Evolutionary conservation across 1,140 invertebrate species (phyloP).

Genomic region (Thalassaphorura encarpata): DNA sequence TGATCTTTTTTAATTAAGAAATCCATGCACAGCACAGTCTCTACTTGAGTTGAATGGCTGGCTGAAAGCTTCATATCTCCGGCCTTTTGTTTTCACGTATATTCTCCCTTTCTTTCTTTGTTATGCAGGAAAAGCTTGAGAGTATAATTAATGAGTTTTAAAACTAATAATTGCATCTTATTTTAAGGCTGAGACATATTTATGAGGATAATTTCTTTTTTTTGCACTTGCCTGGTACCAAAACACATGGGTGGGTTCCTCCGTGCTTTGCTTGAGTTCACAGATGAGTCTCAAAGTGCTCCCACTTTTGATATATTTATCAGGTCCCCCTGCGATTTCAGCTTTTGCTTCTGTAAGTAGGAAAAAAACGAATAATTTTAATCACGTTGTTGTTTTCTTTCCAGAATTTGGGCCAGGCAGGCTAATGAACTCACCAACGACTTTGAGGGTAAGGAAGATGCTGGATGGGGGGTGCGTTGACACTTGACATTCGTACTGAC

Average conservation of each 20-base stretch:
- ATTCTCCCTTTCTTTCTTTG: no score
- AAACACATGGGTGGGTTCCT: slow-evolving; percentile 42
- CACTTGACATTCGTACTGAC: slow-evolving; percentile 77
- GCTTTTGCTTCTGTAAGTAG: slow-evolving; percentile 24
- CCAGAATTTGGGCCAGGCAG: slow-evolving; percentile 14
- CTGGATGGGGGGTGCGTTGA: slow-evolving; percentile 75
- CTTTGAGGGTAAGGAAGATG: slow-evolving; percentile 67
- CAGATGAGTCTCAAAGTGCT: slow-evolving; percentile 39
- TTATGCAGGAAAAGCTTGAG: no score
- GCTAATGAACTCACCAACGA: slow-evolving; percentile 58
- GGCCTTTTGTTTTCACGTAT: no score
- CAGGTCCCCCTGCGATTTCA: slow-evolving; percentile 38
- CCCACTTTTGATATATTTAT: slow-evolving; percentile 40
- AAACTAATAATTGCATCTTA: no score
- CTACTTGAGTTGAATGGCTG: no score
- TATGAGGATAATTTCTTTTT: neutral
- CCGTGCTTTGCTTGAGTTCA: slow-evolving; percentile 39
- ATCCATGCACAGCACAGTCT: no score
- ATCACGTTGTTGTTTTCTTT: neutral
- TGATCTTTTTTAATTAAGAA: no score
- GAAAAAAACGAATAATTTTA: slow-evolving; percentile 7
- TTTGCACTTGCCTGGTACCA: slow-evolving; percentile 39
- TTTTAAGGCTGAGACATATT: neutral
- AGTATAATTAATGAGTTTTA: no score
- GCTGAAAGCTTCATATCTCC: no score